Percentiles rank a stretch among this genome's conserved stretches.
Evolutionary conservation across 2,797 vertebrate genomes (phyloP).

Genomic region (Hypotaenidia okinawae): DNA sequence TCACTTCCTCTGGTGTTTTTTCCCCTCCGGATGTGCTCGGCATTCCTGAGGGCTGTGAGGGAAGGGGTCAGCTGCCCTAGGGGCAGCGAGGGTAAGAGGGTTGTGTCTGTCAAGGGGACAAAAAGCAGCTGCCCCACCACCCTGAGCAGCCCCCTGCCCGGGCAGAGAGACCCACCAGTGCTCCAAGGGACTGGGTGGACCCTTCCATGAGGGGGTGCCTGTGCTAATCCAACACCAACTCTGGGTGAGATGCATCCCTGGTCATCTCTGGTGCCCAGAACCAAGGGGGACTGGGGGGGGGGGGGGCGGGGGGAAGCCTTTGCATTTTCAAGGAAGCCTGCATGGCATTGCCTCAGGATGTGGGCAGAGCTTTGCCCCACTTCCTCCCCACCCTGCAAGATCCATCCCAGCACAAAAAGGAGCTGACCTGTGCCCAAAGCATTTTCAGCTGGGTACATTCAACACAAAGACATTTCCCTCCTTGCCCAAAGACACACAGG

Average conservation of each 20-base stretch:
- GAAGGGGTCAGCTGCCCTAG: background rate
- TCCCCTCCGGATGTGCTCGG: background rate
- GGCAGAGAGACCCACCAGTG: background rate
- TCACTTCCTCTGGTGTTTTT: slow-evolving; percentile 19
- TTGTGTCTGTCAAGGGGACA: background rate
- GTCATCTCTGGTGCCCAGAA: background rate
- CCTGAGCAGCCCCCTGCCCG: background rate
- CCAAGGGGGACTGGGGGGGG: too few species aligned
- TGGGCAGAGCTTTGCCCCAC: slow-evolving; percentile 29
- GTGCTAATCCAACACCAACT: background rate
- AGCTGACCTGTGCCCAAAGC: background rate
- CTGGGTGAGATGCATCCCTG: fast-evolving
- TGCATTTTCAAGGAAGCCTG: background rate
- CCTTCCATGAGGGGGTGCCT: background rate
- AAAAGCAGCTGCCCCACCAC: background rate
- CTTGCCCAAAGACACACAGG: background rate
- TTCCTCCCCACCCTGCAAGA: slow-evolving; percentile 15
- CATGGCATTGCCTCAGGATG: slow-evolving; percentile 23
- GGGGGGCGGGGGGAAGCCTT: background rate
- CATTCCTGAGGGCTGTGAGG: background rate
- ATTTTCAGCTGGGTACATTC: background rate
- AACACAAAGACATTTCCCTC: background rate
- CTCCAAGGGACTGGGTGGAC: background rate
- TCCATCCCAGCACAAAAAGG: background rate
- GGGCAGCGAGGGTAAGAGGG: background rate